A percentile compares a stretch with the other conserved stretches of the same genome.
Evolutionary conservation across 2,113 vertebrate species (phyloP).

Genomic region (Larimichthys crocea): DNA sequence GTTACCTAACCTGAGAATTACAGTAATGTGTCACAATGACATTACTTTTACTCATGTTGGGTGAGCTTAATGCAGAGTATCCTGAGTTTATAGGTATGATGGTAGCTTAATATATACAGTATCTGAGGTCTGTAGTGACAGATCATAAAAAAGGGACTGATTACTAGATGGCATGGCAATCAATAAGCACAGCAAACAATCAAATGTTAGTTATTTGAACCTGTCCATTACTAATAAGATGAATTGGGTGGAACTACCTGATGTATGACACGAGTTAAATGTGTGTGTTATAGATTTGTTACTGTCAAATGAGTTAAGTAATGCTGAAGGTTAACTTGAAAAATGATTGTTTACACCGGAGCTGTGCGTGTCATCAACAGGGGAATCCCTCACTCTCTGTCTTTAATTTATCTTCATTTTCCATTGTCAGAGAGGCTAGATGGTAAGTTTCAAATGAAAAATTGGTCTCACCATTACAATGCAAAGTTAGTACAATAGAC

Average conservation of each 20-base stretch:
- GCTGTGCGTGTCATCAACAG: constrained; percentile 4
- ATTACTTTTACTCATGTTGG: constrained; percentile 1
- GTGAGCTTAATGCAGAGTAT: constrained; percentile 6
- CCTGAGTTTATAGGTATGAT: neutral
- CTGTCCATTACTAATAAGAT: neutral
- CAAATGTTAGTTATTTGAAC: constrained; percentile 4
- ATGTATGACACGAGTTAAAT: neutral
- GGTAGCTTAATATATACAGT: neutral
- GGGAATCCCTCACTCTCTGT: constrained; percentile 12
- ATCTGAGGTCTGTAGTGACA: neutral
- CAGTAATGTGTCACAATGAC: constrained; percentile 9
- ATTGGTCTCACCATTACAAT: constrained; percentile 19
- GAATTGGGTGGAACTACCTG: neutral
- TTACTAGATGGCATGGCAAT: neutral
- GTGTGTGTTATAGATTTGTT: constrained; percentile 3
- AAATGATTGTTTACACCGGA: constrained; percentile 13
- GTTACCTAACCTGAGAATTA: neutral
- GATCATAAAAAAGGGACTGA: neutral
- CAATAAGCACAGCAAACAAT: neutral
- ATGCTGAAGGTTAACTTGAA: neutral
- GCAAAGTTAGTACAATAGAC: neutral
- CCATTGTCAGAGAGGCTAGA: neutral
- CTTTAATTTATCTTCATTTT: constrained; percentile 41
- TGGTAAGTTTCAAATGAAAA: constrained; percentile 22
- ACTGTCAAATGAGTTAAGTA: neutral